Conservation (phyloP, 2,797 vertebrate genomes). For the Siniperca obscura region DNA sequence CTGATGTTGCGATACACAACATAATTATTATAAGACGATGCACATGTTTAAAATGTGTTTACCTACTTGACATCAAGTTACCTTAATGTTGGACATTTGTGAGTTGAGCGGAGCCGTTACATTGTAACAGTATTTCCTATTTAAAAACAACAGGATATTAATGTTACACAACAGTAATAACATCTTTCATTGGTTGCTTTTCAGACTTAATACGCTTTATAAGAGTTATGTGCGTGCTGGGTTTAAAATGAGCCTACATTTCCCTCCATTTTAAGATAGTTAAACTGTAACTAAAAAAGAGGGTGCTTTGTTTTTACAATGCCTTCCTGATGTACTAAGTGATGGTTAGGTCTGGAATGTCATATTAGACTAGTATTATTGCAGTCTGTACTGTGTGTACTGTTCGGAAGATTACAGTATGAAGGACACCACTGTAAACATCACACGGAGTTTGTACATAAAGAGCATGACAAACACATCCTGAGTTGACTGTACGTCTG, state of each 20-base stretch:
- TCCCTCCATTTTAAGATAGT: background rate
- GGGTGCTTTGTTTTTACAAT: background rate
- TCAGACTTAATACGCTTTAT: conserved; percentile 35
- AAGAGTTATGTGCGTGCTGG: background rate
- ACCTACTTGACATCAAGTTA: conserved; percentile 9
- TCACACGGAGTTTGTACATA: background rate
- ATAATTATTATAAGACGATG: background rate
- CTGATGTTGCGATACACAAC: conserved; percentile 1
- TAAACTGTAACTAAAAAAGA: background rate
- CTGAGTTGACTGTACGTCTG: background rate
- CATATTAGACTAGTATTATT: background rate
- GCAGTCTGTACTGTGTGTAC: background rate
- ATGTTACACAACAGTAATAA: conserved; percentile 5
- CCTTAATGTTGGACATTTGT: conserved; percentile 1
- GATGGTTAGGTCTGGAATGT: background rate
- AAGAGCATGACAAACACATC: background rate
- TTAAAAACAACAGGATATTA: conserved; percentile 10
- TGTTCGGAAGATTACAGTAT: background rate
- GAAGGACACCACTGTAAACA: background rate
- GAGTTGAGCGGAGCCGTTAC: background rate
- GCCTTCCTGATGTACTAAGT: background rate
- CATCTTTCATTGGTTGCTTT: conserved; percentile 12
- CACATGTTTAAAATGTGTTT: conserved; percentile 16
- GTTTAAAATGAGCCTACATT: background rate
- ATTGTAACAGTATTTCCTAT: conserved; percentile 23